Evolutionary conservation across 2,797 vertebrate genomes (phyloP), one percentile per base, ranked within the genome.

Genomic region (Steatocranus sp.): DNA sequence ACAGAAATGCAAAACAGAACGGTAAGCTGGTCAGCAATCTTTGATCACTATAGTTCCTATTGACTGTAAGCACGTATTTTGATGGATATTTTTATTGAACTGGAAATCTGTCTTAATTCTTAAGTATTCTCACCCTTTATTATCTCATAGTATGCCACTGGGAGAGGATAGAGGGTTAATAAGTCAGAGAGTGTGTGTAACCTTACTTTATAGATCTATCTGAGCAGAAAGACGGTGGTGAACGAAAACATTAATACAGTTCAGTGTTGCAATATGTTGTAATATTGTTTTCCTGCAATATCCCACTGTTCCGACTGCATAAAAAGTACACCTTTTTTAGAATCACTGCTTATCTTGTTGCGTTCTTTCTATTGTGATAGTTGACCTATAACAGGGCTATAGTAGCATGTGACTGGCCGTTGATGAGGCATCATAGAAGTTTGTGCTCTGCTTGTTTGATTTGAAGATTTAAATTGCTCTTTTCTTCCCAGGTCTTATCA

Each of bases 31-130:
- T 48, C 41, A 48, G 34, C 63, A 68, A 10, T 53, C 5, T 38
- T 75, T n/a, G 8, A 23, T 3, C 10, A 27, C 5, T 36, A 48
- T 20, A 73, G 41, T 30, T 78, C 30, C 38, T 23, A 81, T 23
- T 78, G n/a, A 83, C 53, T 76, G 6, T 3, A 75, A 73, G 5
- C 9, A 48, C 49, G 20, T 7, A 38, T 78, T 75, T 56, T 51
- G 36, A 87, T 79, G 85, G 78, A 79, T 30, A 74, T 12, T 36
- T 12, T 79, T 51, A 83, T 86, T 75, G 68, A 79, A 78, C 49
- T 80, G 17, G 53, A 83, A 68, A 56, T 38, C 46, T 74, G 70
- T 23, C 49, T 90, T 76, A 58, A 86, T 88, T 83, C 82, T 20
- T 74, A 36, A 78, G 66, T 48, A 11, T 48, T 73, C 17, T 12